A percentile compares a stretch with the other conserved stretches of the same genome.
Evolutionary conservation across 1,140 invertebrate genomes (phyloP).

Genomic region (Drosophila willistoni): DNA sequence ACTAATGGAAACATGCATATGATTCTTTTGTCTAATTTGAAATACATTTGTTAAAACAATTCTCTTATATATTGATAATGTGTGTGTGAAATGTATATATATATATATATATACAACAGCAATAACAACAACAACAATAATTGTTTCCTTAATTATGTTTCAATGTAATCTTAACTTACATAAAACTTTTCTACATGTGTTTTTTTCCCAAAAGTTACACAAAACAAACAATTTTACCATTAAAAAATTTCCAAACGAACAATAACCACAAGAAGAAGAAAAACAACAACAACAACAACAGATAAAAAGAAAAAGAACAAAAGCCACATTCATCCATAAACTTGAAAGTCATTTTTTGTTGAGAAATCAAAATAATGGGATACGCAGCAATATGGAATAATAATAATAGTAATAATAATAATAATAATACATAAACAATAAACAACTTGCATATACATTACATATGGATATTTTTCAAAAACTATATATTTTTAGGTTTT

Average conservation of each 20-base stretch:
- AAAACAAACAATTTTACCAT: slow-evolving; percentile 30
- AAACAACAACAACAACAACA: slow-evolving; percentile 17
- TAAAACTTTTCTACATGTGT: slow-evolving; percentile 27
- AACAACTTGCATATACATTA: slow-evolving; percentile 39
- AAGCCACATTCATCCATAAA: slow-evolving; percentile 78
- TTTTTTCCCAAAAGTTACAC: slow-evolving; percentile 72
- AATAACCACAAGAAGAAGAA: slow-evolving; percentile 26
- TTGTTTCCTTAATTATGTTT: slow-evolving; percentile 19
- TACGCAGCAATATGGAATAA: slow-evolving; percentile 19
- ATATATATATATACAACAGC: slow-evolving; percentile 14
- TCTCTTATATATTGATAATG: slow-evolving; percentile 13
- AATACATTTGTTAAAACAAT: slow-evolving; percentile 17
- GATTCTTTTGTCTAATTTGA: slow-evolving; percentile 4
- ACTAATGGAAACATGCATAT: slow-evolving; percentile 8
- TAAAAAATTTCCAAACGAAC: too few relatives aligned
- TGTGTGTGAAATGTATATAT: slow-evolving; percentile 26
- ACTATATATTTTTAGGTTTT: background rate
- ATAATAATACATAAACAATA: slow-evolving; percentile 56
- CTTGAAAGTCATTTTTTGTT: slow-evolving; percentile 23
- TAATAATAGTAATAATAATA: slow-evolving; percentile 35
- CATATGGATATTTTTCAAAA: slow-evolving; percentile 4
- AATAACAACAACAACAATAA: slow-evolving; percentile 21
- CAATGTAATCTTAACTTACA: background rate
- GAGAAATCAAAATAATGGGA: slow-evolving; percentile 40
- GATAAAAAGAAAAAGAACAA: slow-evolving; percentile 59